Percentiles rank a stretch among this genome's conserved stretches.
These are phyloP conservation scores for Dendrocincla tyrannina DNA, from an alignment of 2,797 vertebrate species.

Conservation along the genomic window DNA sequence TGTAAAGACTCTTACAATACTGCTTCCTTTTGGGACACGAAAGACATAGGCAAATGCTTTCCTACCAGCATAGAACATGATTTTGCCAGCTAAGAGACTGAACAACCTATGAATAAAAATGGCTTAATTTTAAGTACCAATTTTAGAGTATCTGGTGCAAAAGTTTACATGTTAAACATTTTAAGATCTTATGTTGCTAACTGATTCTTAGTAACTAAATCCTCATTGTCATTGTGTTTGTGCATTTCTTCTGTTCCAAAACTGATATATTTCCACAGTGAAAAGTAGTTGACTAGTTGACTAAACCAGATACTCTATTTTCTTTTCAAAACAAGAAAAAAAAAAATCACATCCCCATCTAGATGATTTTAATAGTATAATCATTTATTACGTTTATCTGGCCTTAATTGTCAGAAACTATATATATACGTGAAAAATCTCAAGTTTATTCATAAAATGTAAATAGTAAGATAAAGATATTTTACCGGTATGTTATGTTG, in stretches of 20 bases:
- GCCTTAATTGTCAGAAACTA: background rate
- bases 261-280: background rate
- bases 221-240: background rate
- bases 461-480: background rate
- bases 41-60: background rate
- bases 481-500: background rate
- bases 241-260: background rate
- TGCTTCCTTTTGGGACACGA: background rate
- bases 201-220: background rate
- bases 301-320: background rate
- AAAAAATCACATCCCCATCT: accelerated
- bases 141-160: background rate
- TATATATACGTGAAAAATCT: background rate
- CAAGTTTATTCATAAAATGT: background rate
- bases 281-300: accelerated
- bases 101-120: background rate
- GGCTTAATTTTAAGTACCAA: background rate
- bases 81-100: background rate
- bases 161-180: background rate
- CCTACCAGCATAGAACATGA: background rate
- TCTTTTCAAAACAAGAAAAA: background rate
- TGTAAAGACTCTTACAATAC: background rate
- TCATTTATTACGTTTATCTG: background rate
- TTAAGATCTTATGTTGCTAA: background rate
- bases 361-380: background rate